Base-by-base conservation (phyloP, 1,140 invertebrate species). In the Drosophila leontia region DNA sequence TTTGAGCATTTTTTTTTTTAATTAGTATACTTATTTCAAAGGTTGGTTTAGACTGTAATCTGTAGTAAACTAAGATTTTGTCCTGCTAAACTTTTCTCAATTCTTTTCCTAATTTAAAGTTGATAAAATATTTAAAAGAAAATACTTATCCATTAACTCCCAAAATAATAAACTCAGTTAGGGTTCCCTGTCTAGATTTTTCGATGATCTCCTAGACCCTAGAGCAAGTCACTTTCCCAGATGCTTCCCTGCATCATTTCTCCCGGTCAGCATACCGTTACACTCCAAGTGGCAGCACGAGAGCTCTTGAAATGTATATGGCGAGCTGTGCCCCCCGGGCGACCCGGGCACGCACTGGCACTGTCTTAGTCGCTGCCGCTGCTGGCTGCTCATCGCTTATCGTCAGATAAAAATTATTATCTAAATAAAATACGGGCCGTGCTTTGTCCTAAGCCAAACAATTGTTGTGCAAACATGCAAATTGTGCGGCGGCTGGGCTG, bases 381-480 rank as follows among this genome's bases (percentile, higher is more conserved):
- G 42, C 32, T 17, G 41, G 17, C 32, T 57, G 44, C 29, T 34
- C 23, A 9, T 44, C 51, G 58, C 85, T 87, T 87, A 88, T 90
- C 85, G 78, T 71, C 71, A 88, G 83, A 88, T 86, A 86, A 86
- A 86, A 70, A 68, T 69, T 75, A 90, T 88, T 88, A 88, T 88
- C 85, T 88, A 88, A 84, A 90, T 90, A 90, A 88, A 90, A 88
- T 90, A 90, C 78, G 74, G 63, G 60, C 67, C 70, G 65, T 75
- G 80, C 84, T 87, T 87, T 78, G 80, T 88, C 71, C 72, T 56
- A 80, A 80, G 75, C 81, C 81, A 85, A 91, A 86, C 86, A 90
- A 90, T 90, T 90, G 84, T 88, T 91, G 78, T 81, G 83, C 80
- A 91, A 91, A 91, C 88, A 91, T 91, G 88, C 88, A 91, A 91